phyloP scores from a whole-genome alignment of 2,797 vertebrate genomes.

The Siniperca scherzeri region DNA sequence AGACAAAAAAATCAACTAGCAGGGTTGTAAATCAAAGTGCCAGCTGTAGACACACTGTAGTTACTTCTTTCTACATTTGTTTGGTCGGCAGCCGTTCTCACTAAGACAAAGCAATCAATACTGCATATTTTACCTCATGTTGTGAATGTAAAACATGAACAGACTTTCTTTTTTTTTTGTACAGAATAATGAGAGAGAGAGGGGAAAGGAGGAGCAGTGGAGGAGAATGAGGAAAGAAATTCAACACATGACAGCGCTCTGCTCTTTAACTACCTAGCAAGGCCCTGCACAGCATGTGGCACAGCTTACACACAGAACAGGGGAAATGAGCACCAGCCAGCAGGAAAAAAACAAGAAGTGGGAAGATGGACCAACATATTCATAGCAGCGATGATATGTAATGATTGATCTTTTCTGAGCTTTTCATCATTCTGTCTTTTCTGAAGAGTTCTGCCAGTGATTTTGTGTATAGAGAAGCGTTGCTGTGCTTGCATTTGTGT shows the following conservation, averaged over 20 bases:
- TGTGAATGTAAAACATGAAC: conserved; percentile 58
- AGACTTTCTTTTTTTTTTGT: conserved; percentile 49
- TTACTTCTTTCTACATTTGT: conserved; percentile 61
- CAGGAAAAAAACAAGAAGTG: conserved; percentile 18
- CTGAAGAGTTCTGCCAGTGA: conserved; percentile 52
- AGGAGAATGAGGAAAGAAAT: conserved; percentile 44
- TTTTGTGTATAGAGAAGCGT: conserved; percentile 23
- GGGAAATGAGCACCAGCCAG: conserved; percentile 64
- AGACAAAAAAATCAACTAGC: conserved; percentile 53
- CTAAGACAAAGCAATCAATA: conserved; percentile 73
- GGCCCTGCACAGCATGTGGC: conserved; percentile 68
- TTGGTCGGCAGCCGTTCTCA: conserved; percentile 60
- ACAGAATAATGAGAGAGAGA: conserved; percentile 63
- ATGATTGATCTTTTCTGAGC: conserved; percentile 70
- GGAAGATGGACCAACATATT: conserved; percentile 68
- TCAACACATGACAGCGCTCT: conserved; percentile 67
- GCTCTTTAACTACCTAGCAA: conserved; percentile 72
- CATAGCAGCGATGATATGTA: conserved; percentile 75
- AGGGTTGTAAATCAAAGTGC: conserved; percentile 65
- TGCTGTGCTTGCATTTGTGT: conserved; percentile 33
- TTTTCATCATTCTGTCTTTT: conserved; percentile 70
- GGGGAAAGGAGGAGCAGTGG: conserved; percentile 35
- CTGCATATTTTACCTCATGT: conserved; percentile 70
- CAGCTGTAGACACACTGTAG: conserved; percentile 42
- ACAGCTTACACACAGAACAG: conserved; percentile 43